These are phyloP conservation scores for Aproaerema taeniolella DNA, from an alignment of 2,888 invertebrate species.

Conservation along the genomic window DNA sequence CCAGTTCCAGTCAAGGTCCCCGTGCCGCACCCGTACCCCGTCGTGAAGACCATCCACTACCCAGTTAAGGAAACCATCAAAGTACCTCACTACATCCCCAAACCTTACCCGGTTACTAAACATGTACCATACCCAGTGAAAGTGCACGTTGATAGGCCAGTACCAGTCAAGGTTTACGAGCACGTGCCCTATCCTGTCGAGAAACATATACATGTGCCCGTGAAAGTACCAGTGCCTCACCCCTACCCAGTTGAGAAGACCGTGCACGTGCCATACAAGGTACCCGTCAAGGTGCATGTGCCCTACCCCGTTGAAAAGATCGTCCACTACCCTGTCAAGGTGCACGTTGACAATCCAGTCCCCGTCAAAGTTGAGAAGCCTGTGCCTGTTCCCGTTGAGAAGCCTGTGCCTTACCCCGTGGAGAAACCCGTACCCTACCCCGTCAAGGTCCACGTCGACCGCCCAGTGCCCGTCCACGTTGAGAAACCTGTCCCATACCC, in stretches of 20 bases:
- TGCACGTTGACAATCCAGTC: constrained; percentile 82
- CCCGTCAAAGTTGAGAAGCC: constrained; percentile 83
- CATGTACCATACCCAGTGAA: constrained; percentile 81
- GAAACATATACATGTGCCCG: constrained; percentile 81
- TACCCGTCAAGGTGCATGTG: constrained; percentile 83
- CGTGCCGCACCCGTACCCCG: constrained; percentile 83
- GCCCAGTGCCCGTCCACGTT: constrained; percentile 85
- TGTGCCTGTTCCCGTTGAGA: constrained; percentile 83
- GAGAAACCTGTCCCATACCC: constrained; percentile 87
- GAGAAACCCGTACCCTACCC: constrained; percentile 84
- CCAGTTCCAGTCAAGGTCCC: constrained; percentile 83
- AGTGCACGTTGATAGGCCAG: constrained; percentile 81
- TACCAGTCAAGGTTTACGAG: constrained; percentile 78
- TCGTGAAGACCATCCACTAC: constrained; percentile 81
- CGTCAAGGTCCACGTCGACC: constrained; percentile 81
- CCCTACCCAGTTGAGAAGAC: constrained; percentile 86
- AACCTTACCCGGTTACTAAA: constrained; percentile 83
- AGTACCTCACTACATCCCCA: constrained; percentile 81
- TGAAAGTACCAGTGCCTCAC: constrained; percentile 83
- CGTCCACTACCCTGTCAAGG: constrained; percentile 83
- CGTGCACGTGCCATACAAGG: constrained; percentile 80
- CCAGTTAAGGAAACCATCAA: constrained; percentile 82
- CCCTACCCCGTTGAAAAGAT: constrained; percentile 87
- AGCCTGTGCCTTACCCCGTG: constrained; percentile 85
- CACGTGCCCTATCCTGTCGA: constrained; percentile 85